Percentiles rank a stretch among this genome's conserved stretches.
These are phyloP conservation scores for Dasyprocta punctata DNA, from an alignment of 2,113 vertebrate genomes.

Conservation along the genomic window DNA sequence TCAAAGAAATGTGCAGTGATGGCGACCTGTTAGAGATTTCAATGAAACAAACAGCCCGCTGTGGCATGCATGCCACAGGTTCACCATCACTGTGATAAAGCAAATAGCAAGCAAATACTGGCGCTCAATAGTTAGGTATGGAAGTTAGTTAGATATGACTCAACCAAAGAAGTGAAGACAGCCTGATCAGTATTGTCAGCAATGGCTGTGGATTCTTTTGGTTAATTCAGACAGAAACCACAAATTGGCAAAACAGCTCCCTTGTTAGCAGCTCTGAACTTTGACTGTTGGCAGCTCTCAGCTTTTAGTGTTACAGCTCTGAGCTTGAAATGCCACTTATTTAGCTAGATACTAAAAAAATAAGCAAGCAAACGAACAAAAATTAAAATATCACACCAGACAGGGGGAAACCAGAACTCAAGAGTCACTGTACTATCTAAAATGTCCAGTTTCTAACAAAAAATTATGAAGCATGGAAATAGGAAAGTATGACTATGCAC, in stretches of 20 bases:
- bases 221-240: neutral
- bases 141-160: neutral
- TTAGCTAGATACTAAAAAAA: neutral
- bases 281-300: neutral
- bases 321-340: neutral
- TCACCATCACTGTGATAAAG: neutral
- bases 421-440: neutral
- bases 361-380: neutral
- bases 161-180: neutral
- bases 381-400: neutral
- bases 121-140: neutral
- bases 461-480: neutral
- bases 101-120: neutral
- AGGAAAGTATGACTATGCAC: neutral
- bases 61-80: neutral
- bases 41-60: neutral
- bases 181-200: neutral
- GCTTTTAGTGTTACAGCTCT: neutral
- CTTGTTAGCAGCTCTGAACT: neutral
- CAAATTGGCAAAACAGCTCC: neutral
- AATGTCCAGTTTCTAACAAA: neutral
- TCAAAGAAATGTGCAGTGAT: neutral
- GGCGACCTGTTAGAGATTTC: neutral
- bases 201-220: neutral
- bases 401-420: neutral